Evolutionary conservation across 2,888 invertebrate genomes (phyloP).

Genomic region (Aphodius granarius): DNA sequence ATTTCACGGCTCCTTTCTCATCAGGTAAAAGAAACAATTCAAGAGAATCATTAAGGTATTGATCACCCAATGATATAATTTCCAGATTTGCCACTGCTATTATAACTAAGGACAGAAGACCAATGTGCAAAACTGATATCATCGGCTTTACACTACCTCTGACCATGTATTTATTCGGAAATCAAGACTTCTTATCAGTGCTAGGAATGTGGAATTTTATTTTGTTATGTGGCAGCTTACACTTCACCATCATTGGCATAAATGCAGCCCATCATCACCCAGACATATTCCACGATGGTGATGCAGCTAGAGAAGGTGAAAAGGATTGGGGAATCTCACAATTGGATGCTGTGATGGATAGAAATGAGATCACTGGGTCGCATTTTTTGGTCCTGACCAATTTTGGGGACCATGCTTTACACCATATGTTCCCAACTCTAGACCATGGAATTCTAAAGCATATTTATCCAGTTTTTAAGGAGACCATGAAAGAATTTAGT

Average conservation of each 20-base stretch:
- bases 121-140: conserved; percentile 45
- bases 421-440: conserved; percentile 80
- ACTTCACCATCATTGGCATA: conserved; percentile 64
- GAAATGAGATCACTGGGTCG: conserved; percentile 67
- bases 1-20: conserved; percentile 18
- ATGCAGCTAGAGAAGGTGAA: conserved; percentile 56
- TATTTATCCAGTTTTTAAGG: conserved; percentile 63
- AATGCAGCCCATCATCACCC: conserved; percentile 81
- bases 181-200: conserved; percentile 45
- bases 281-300: conserved; percentile 75
- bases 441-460: conserved; percentile 73
- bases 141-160: conserved; percentile 33
- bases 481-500: conserved; percentile 68
- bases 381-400: conserved; percentile 69
- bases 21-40: conserved; percentile 6
- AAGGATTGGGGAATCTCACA: conserved; percentile 79
- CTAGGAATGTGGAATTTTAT: conserved; percentile 61
- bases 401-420: conserved; percentile 78
- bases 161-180: conserved; percentile 37
- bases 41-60: conserved; percentile 10
- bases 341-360: conserved; percentile 72
- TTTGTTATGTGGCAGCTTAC: conserved; percentile 58
- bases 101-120: background rate
- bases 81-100: background rate
- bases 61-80: background rate